Evolutionary conservation across 2,113 vertebrate genomes (phyloP), one percentile per base, ranked within the genome.

Genomic region (Crocuta crocuta): DNA sequence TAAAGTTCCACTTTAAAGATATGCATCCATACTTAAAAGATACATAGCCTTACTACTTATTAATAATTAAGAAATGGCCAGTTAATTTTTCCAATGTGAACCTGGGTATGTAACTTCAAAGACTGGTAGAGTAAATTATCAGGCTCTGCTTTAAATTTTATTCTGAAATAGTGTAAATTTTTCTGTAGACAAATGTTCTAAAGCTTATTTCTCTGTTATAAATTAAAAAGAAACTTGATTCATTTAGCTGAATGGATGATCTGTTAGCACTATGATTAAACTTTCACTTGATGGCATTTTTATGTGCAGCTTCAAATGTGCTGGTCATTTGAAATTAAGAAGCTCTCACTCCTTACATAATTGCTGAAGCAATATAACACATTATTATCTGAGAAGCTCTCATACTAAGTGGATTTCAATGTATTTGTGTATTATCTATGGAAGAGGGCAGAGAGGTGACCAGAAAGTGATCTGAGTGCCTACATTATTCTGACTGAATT

Each of bases 381-480:
- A 45, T 71, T 82, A 89, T 79, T 96, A 89, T 79, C 26, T 28
- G 45, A 83, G 58, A 86, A 61, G 50, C 45, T 91, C 50, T 96
- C 28, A 26, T 78, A 31, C 53, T 87, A 86, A 97, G 90, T 91
- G 53, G 21, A 92, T 91, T 94, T 91, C 89, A 95, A 85, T 92
- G 28, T 43, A 65, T 81, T 87, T 96, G 48, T 97, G 26, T 70
- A 89, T 85, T 93, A 78, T 91, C 71, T 83, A 31, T 58, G 92
- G 70, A 81, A 95, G 45, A 94, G 17, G 76, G 43, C 15, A 78
- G 26, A 91, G 39, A 53, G 45, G 48, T 94, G 71, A 88, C 43
- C 68, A 94, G 24, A 19, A 81, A 85, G 21, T 66, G 33, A 89
- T 45, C 71, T 85, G 65, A 96, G 43, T 76, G 82, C 43, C 58